Evolutionary conservation across 92 coral and sea anemone species (phyloP).

Genomic region (Anthopleura xanthogrammica): DNA sequence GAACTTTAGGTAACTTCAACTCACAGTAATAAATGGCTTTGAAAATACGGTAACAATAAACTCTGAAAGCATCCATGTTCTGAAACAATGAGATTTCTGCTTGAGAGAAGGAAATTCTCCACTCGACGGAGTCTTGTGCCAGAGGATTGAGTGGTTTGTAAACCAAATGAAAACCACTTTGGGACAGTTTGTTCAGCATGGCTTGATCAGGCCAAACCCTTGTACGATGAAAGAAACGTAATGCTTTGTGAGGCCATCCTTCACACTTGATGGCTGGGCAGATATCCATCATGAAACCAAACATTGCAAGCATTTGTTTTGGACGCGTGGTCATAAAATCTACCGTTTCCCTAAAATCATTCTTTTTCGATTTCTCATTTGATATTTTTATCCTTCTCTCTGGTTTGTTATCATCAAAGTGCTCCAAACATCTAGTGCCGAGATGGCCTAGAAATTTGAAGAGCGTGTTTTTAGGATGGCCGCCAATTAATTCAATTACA

Average conservation of each 20-base stretch:
- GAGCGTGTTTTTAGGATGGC: neutral
- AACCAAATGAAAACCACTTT: too few relatives aligned
- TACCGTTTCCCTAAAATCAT: too few relatives aligned
- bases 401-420: too few relatives aligned
- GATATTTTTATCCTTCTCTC: too few relatives aligned
- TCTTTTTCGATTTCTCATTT: too few relatives aligned
- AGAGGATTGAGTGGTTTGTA: slow-evolving; percentile 30
- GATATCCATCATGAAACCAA: slow-evolving; percentile 6
- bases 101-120: slow-evolving; percentile 50
- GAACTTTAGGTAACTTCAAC: slow-evolving; percentile 36
- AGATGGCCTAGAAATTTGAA: neutral
- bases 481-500: neutral
- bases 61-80: slow-evolving; percentile 28
- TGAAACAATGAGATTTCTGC: slow-evolving; percentile 44
- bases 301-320: too few relatives aligned
- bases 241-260: slow-evolving; percentile 49
- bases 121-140: slow-evolving; percentile 27
- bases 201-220: slow-evolving; percentile 11
- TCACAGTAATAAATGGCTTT: slow-evolving; percentile 43
- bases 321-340: too few relatives aligned
- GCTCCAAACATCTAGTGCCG: neutral
- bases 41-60: slow-evolving; percentile 39
- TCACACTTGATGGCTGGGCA: slow-evolving; percentile 23
- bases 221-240: slow-evolving; percentile 28
- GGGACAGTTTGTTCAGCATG: slow-evolving; percentile 8